phyloP scores from a whole-genome alignment of 2,888 invertebrate species.

The Steinernema scapterisci region DNA sequence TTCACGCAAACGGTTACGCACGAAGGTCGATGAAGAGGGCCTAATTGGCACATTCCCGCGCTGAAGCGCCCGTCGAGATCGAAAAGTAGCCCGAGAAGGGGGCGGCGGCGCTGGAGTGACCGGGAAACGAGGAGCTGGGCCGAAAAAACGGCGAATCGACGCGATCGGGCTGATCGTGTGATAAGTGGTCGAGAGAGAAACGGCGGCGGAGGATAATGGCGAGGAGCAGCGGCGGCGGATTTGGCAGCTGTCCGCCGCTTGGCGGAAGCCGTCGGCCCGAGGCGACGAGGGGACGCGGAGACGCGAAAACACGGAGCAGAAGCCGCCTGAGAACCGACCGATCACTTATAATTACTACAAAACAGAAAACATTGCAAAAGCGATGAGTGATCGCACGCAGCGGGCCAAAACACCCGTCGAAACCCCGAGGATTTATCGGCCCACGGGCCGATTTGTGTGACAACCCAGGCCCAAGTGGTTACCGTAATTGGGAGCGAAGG shows the following conservation, averaged over 20 bases:
- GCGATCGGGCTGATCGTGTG: slow-evolving; percentile 26
- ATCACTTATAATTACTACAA: slow-evolving; percentile 16
- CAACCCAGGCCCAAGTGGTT: no score
- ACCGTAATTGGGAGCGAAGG: no score
- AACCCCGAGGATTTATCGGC: no score
- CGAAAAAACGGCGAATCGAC: slow-evolving; percentile 11
- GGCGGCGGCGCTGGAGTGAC: slow-evolving; percentile 6
- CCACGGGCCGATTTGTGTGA: no score
- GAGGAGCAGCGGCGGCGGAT: slow-evolving; percentile 14
- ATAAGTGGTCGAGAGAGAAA: slow-evolving; percentile 21
- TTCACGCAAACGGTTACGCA: slow-evolving; percentile 3
- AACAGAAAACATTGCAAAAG: slow-evolving; percentile 6
- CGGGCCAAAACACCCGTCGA: no score
- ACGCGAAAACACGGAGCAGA: slow-evolving; percentile 12
- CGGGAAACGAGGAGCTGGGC: slow-evolving; percentile 5
- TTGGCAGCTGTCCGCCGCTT: slow-evolving; percentile 23
- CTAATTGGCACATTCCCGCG: slow-evolving; percentile 28
- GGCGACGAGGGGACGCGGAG: not conserved
- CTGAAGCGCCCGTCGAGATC: not conserved
- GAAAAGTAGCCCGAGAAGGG: not conserved
- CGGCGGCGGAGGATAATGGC: slow-evolving; percentile 2
- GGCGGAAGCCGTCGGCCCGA: not conserved
- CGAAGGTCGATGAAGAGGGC: slow-evolving; percentile 1
- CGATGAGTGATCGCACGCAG: no score
- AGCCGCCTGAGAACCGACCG: not conserved